Base-by-base conservation (phyloP, 1,140 invertebrate species). In the Marisa cornuarietis region DNA sequence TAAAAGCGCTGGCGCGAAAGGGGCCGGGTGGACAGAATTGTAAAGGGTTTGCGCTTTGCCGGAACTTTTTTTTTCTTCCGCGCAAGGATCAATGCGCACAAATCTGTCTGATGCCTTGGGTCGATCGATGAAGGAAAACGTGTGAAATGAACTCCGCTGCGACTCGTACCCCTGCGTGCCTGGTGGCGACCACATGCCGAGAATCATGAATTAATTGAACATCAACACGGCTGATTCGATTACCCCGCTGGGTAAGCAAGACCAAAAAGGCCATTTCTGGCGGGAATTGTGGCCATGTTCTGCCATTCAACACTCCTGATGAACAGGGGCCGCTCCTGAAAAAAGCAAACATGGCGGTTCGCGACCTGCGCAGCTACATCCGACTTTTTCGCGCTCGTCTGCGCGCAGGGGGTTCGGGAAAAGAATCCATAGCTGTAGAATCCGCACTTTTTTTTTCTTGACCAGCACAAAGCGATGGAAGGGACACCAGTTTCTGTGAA, bases 121-220 rank as follows among this genome's bases (percentile, higher is more conserved):
- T 20, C 61, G 61, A 66, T 76, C 74, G 62, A 76, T 76, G 20
- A 65, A 4, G 54, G 71, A 73, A 73, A 73, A 73, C 71, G 71
- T 73, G 54, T 76, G 62, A 76, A 76, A 76, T 63, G 74, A 66
- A 66, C 24, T 65, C 65, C 74, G 61, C 24, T 24, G 31, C 73
- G 31, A 22, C 69, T 73, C 52, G n/a, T 61, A 22, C 24, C 18
- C n/a, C n/a, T 73, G 49, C 54, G 54, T 31, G 72, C 54, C 71
- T 52, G 42, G 14, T 73, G 71, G 26, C 54, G 71, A 20, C 20
- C 49, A 52, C 20, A 54, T n/a, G 74, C 74, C 18, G 61, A 49
- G 74, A 76, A 76, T 76, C 74, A 76, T 76, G 74, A 76, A 76
- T 76, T 76, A 76, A 76, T 76, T 76, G 74, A 76, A 76, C 74